Evolutionary conservation across 37 sponge, comb jelly and placozoan genomes (phyloP).

Genomic region (Cliona cf. orientalis): DNA sequence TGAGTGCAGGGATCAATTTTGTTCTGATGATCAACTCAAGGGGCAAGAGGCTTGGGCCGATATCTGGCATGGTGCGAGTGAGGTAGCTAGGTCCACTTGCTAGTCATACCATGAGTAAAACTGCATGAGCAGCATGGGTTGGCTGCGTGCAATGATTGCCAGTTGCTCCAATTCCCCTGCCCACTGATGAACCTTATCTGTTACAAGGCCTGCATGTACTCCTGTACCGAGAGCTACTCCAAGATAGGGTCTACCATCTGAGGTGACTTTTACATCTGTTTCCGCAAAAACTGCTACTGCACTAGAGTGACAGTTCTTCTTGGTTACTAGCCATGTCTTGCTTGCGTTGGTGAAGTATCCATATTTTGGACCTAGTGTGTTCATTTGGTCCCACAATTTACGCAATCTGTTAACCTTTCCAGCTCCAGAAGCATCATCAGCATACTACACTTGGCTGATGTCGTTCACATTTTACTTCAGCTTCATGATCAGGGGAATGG

Average conservation of each 20-base stretch:
- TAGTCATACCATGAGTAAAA: not conserved
- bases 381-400: conserved; percentile 4
- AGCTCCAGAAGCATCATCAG: too few species aligned
- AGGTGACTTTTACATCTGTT: too few species aligned
- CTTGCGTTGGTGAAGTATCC: too few species aligned
- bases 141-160: conserved; percentile 1
- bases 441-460: not conserved
- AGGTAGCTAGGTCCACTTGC: too few species aligned
- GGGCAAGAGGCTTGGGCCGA: conserved; percentile 27
- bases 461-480: not conserved
- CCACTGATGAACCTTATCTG: too few species aligned
- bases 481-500: not conserved
- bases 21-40: conserved; percentile 23
- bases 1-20: conserved; percentile 34
- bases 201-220: not conserved
- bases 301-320: not conserved
- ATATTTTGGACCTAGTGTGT: not conserved
- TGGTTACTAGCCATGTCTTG: conserved; percentile 5
- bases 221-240: not conserved
- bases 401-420: not conserved
- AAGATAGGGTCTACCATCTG: too few species aligned
- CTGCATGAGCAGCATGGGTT: conserved; percentile 8
- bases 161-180: conserved; percentile 35
- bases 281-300: conserved; percentile 11
- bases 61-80: conserved; percentile 20